These are phyloP conservation scores for Sterrhoptilus dennistouni DNA, from an alignment of 2,113 vertebrate species.

Conservation along the genomic window DNA sequence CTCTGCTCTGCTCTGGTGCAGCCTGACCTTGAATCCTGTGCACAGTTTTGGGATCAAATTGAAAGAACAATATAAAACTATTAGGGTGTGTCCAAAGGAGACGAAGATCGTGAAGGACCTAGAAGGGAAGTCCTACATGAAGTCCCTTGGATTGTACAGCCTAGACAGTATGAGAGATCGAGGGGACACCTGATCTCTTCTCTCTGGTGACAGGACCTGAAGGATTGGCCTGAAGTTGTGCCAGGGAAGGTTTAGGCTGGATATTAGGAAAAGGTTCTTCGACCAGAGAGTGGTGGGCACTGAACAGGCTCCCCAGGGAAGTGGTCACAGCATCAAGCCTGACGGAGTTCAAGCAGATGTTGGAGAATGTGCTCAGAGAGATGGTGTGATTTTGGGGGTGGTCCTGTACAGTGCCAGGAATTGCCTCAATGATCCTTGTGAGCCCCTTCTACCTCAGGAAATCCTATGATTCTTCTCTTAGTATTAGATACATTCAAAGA, in stretches of 20 bases:
- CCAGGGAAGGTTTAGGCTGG: background rate
- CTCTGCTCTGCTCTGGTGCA: background rate
- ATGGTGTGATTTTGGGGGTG: background rate
- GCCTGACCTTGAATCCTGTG: background rate
- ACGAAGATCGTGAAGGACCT: background rate
- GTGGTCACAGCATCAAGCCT: background rate
- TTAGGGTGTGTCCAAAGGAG: background rate
- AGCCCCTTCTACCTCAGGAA: background rate
- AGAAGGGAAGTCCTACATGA: background rate
- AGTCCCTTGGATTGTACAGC: background rate
- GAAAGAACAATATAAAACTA: background rate
- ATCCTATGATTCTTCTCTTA: background rate
- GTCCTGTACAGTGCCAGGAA: background rate
- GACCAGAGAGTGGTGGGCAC: rapidly evolving
- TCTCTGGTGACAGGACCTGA: background rate
- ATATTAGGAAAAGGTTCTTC: background rate
- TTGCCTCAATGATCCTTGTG: background rate
- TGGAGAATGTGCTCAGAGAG: background rate
- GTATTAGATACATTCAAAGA: background rate
- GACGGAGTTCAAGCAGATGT: background rate
- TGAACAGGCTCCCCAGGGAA: background rate
- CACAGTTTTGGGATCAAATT: background rate
- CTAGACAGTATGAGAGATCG: background rate
- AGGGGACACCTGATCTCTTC: background rate
- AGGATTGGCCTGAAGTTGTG: background rate